Base-by-base conservation (phyloP, 1,140 invertebrate species). In the Caenorhabditis brenneri region DNA sequence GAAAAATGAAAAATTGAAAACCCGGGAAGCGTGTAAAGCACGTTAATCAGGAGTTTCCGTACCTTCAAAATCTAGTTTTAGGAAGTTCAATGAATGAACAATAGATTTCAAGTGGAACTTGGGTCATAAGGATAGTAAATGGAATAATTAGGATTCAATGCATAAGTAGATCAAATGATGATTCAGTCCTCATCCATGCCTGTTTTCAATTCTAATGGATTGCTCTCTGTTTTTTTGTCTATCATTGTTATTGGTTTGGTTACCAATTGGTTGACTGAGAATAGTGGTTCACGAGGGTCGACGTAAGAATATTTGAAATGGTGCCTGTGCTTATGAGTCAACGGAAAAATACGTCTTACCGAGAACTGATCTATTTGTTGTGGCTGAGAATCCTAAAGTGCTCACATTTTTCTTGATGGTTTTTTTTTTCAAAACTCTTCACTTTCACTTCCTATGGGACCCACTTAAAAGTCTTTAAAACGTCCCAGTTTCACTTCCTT, bases 161-260 rank as follows among this genome's bases (percentile, higher is more conserved):
- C 58, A 65, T 36, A 65, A 65, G 19, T 65, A 65, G 58, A 65
- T 65, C 58, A 65, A 65, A 65, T 65, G 58, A 65, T 65, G 58
- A 65, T 27, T 65, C 58, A 65, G 29, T 36, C 29, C 29, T 65
- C 58, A 2, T 19, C 58, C 0, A 12, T 3, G 10, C 58, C 58
- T 65, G 58, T 65, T 65, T 65, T 65, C 31, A 19, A 65, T 65
- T 65, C 58, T 65, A 65, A 65, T 65, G 58, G 58, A 65, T 65
- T 65, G 58, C 29, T 19, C 31, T 19, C 19, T 36, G 12, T 24
- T 65, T 27, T 55, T 9, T 55, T 55, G 22, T 65, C 58, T 7
- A 12, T 65, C 58, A 36, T 65, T 65, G 58, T 65, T 65, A 65
- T 65, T 65, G 58, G 58, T 65, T 65, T 65, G 31, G 29, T 55